A percentile compares a stretch with the other conserved stretches of the same genome.
Conservation (phyloP, 2,888 invertebrate species). For the Escarpia spicata region DNA sequence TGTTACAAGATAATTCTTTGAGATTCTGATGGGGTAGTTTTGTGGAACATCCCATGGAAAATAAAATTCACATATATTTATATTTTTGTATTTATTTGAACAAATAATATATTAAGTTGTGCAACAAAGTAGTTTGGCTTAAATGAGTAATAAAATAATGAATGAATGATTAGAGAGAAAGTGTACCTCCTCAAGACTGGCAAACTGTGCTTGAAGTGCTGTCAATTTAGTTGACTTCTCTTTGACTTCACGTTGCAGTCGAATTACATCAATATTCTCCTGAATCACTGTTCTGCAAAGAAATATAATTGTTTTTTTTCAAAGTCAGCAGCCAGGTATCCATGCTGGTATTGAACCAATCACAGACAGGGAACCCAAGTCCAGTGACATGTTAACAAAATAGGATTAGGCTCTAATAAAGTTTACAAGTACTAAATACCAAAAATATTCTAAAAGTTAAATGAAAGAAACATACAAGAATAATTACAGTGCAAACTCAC, state of each 20-base stretch:
- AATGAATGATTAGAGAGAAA: neutral
- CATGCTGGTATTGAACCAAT: too few species aligned
- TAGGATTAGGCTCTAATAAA: too few species aligned
- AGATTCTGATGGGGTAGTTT: too few species aligned
- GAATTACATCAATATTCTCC: constrained; percentile 66
- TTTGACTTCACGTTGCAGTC: constrained; percentile 65
- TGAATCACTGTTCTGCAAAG: constrained; percentile 56
- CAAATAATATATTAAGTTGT: too few species aligned
- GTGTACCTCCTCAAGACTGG: constrained; percentile 60
- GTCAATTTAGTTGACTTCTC: constrained; percentile 63
- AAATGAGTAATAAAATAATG: neutral
- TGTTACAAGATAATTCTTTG: too few species aligned
- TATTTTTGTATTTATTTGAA: too few species aligned
- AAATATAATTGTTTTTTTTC: neutral
- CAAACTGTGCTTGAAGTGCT: constrained; percentile 61
- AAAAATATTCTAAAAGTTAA: neutral
- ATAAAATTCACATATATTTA: too few species aligned
- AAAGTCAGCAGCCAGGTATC: too few species aligned
- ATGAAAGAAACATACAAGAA: neutral
- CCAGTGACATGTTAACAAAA: too few species aligned
- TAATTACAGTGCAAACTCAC: neutral
- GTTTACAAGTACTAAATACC: neutral
- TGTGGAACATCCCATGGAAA: too few species aligned
- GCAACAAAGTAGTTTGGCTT: neutral
- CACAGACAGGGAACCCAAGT: too few species aligned